phyloP scores from a whole-genome alignment of 2,797 vertebrate species.

The Ceryle rudis region DNA sequence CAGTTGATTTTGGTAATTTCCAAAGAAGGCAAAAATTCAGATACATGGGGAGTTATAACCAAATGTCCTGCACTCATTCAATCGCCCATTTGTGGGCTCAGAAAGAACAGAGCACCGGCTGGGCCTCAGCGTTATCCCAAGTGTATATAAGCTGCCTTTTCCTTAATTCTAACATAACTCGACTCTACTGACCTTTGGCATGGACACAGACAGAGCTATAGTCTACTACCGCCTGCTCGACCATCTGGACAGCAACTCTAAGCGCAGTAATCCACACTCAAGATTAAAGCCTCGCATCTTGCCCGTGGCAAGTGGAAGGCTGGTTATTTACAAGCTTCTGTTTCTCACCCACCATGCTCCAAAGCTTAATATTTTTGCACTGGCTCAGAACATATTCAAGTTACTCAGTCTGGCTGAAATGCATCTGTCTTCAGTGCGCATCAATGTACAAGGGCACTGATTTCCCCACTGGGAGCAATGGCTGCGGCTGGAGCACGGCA shows the following conservation, averaged over 20 bases:
- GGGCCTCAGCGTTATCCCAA: neutral
- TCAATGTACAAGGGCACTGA: neutral
- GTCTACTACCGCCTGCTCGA: neutral
- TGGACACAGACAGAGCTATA: neutral
- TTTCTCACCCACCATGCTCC: neutral
- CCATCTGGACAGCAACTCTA: slow-evolving; percentile 55
- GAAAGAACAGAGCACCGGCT: neutral
- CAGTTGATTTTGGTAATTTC: neutral
- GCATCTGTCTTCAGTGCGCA: neutral
- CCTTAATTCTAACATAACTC: neutral
- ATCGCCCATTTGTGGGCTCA: neutral
- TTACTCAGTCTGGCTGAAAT: neutral
- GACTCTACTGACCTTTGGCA: neutral
- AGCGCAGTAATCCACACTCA: slow-evolving; percentile 24
- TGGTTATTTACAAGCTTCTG: neutral
- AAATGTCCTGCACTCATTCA: neutral
- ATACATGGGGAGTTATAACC: no score
- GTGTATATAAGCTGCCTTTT: neutral
- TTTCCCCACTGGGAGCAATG: neutral
- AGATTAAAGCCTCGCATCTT: neutral
- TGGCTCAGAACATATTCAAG: neutral
- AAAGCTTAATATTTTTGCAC: neutral
- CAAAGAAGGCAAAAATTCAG: neutral
- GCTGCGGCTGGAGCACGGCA: neutral
- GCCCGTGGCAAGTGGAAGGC: neutral